phyloP scores from a whole-genome alignment of 1,140 invertebrate genomes.

The Plodia interpunctella region DNA sequence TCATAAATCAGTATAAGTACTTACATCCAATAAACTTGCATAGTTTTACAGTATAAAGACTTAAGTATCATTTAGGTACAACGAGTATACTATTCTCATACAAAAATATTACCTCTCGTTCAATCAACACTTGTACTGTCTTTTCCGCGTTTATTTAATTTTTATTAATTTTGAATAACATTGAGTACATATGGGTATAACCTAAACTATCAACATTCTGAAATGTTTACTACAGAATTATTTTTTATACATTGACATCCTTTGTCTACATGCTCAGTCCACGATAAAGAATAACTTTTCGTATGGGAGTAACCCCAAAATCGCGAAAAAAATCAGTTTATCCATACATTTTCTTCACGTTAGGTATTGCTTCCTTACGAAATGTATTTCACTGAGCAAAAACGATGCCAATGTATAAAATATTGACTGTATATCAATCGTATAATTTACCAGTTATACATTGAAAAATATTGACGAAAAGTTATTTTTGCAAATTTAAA shows the following conservation, averaged over 20 bases:
- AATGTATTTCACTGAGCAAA: too few species aligned
- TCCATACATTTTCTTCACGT: too few species aligned
- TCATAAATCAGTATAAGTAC: slow-evolving; percentile 65
- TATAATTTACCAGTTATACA: too few species aligned
- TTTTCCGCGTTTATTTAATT: background rate
- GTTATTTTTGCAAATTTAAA: background rate
- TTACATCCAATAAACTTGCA: slow-evolving; percentile 38
- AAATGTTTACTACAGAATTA: background rate
- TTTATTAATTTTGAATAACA: background rate
- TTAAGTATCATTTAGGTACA: slow-evolving; percentile 35
- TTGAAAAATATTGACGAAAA: background rate
- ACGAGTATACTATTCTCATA: slow-evolving; percentile 50
- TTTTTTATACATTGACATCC: too few species aligned
- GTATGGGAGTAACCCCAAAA: too few species aligned
- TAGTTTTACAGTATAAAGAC: slow-evolving; percentile 53
- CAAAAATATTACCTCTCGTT: slow-evolving; percentile 57
- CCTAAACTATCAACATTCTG: background rate
- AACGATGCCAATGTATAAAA: too few species aligned
- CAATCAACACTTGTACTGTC: slow-evolving; percentile 45
- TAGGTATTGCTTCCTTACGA: too few species aligned
- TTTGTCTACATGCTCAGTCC: too few species aligned
- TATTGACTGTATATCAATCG: too few species aligned
- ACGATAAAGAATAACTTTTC: too few species aligned
- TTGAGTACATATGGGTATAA: background rate
- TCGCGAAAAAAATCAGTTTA: too few species aligned